phyloP scores from a whole-genome alignment of 1,140 invertebrate genomes.

The Solenopsis fugax region DNA sequence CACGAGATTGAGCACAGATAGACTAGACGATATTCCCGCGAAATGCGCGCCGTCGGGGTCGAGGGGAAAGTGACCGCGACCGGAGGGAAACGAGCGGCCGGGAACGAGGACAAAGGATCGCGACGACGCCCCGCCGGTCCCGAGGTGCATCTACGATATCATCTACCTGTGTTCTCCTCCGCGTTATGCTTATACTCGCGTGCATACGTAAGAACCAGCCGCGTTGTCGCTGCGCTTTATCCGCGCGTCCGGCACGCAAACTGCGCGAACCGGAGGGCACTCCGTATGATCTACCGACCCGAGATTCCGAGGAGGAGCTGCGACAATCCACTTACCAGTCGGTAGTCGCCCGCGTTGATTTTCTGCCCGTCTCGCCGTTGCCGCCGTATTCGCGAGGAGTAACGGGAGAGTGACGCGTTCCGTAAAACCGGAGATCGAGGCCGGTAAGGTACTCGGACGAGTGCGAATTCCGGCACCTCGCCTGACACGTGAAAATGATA shows the following conservation, averaged over 20 bases:
- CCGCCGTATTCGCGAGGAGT: background rate
- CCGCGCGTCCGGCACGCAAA: constrained; percentile 65
- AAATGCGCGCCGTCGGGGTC: constrained; percentile 69
- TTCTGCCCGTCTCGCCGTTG: background rate
- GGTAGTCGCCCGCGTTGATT: constrained; percentile 23
- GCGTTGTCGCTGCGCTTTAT: constrained; percentile 62
- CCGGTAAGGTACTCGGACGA: background rate
- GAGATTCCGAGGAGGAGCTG: constrained; percentile 51
- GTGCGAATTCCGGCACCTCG: background rate
- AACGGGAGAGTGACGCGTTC: background rate
- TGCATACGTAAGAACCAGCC: constrained; percentile 78
- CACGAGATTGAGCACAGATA: constrained; percentile 68
- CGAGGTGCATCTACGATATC: constrained; percentile 84
- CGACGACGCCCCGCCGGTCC: constrained; percentile 82
- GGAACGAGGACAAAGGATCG: constrained; percentile 82
- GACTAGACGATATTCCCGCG: constrained; percentile 66
- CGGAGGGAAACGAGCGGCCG: constrained; percentile 64
- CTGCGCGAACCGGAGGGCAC: constrained; percentile 55
- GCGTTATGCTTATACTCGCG: constrained; percentile 84
- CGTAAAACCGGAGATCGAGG: background rate
- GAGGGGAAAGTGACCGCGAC: constrained; percentile 59
- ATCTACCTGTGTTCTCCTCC: constrained; percentile 86
- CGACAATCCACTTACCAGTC: constrained; percentile 7
- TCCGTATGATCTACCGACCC: constrained; percentile 69
- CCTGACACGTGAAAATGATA: constrained; percentile 19